Percentiles rank a stretch among this genome's conserved stretches.
Evolutionary conservation across 2,797 vertebrate species (phyloP).

Genomic region (Pipistrellus pygmaeus): DNA sequence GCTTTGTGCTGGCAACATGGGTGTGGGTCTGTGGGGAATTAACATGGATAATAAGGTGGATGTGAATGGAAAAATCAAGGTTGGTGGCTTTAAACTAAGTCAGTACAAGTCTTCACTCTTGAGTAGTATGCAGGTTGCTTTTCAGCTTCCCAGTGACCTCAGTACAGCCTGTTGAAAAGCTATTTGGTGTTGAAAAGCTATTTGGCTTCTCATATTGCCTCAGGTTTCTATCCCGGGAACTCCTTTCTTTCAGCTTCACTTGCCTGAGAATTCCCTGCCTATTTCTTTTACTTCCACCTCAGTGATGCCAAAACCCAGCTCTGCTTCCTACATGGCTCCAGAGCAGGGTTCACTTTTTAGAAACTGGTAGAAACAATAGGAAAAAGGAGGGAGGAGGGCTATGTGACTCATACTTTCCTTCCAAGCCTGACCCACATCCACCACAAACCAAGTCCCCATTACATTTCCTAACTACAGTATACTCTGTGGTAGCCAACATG

Average conservation of each 20-base stretch:
- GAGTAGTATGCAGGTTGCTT: not conserved
- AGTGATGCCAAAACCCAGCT: not conserved
- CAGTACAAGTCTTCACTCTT: constrained; percentile 5
- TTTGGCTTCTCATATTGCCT: not conserved
- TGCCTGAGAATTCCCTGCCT: not conserved
- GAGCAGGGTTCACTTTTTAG: not conserved
- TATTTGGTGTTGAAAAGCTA: constrained; percentile 17
- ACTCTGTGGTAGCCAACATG: not conserved
- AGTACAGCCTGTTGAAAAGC: not conserved
- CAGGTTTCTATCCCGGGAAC: constrained; percentile 37
- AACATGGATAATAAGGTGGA: not conserved
- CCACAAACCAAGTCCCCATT: not conserved
- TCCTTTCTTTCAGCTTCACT: not conserved
- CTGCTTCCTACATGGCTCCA: not conserved
- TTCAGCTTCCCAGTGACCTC: constrained; percentile 13
- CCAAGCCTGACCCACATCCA: not conserved
- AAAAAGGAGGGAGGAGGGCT: not conserved
- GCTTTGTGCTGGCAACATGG: not conserved
- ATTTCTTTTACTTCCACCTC: not conserved
- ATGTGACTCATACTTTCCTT: not conserved
- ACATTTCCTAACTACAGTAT: not conserved
- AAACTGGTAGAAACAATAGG: not conserved
- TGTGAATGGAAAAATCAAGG: not conserved
- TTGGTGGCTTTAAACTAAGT: not conserved
- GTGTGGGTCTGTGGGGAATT: not conserved